These are phyloP conservation scores for Spisula subtruncata DNA, from an alignment of 2,888 invertebrate species.

Conservation along the genomic window DNA sequence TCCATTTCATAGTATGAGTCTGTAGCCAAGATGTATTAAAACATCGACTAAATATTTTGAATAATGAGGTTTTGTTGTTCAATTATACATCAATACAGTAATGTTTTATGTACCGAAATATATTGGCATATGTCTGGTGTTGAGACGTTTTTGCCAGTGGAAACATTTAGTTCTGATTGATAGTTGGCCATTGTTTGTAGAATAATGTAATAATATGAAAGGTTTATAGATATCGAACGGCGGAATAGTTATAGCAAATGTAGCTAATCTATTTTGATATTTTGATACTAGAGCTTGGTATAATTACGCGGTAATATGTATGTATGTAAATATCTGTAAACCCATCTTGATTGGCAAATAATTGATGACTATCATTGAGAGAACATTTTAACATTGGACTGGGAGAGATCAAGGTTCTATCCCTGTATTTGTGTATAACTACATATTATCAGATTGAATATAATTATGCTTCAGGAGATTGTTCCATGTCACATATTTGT, in stretches of 20 bases:
- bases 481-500: no score
- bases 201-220: constrained; percentile 4
- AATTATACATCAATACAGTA: not conserved
- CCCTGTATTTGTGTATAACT: no score
- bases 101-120: not conserved
- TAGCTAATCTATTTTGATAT: not conserved
- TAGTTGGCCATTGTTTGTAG: not conserved
- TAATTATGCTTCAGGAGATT: no score
- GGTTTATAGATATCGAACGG: not conserved
- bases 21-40: not conserved
- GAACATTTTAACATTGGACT: not conserved
- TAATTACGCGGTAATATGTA: not conserved
- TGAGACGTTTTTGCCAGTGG: not conserved
- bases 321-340: not conserved
- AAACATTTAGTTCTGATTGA: not conserved
- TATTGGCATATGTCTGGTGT: not conserved
- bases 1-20: not conserved
- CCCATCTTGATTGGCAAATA: not conserved
- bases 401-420: not conserved
- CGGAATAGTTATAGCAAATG: not conserved
- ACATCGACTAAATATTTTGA: not conserved
- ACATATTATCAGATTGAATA: no score
- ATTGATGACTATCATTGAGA: not conserved
- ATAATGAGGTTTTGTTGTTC: not conserved
- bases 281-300: not conserved